A percentile compares a stretch with the other conserved stretches of the same genome.
phyloP scores from a whole-genome alignment of 2,797 vertebrate genomes.

The Luscinia luscinia region DNA sequence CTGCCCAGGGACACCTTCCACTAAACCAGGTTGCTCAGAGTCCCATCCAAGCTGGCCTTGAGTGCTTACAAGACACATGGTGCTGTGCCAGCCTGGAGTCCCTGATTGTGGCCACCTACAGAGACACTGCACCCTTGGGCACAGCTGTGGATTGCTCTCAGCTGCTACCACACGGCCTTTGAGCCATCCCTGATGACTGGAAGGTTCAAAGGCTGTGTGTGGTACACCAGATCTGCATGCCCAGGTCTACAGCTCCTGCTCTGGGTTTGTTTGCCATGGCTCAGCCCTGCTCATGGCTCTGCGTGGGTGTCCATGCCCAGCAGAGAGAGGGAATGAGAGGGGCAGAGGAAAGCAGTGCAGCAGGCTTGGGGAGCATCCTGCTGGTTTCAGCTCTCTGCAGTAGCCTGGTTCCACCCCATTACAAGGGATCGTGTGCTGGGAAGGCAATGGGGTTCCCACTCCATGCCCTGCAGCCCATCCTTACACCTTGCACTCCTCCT shows the following conservation, averaged over 20 bases:
- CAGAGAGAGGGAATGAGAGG: background rate
- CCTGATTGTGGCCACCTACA: background rate
- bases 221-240: rapidly evolving
- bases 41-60: background rate
- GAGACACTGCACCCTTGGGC: background rate
- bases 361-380: background rate
- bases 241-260: no score
- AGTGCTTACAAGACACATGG: background rate
- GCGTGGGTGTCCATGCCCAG: background rate
- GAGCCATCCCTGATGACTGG: background rate
- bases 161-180: background rate
- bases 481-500: background rate
- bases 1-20: background rate
- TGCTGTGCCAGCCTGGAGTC: background rate
- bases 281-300: background rate
- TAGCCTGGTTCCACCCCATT: background rate
- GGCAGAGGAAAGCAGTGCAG: background rate
- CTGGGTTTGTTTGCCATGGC: background rate
- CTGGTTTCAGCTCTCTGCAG: background rate
- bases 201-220: background rate
- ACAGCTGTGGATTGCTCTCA: background rate
- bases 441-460: background rate
- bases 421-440: background rate
- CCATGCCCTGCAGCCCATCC: background rate
- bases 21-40: background rate